Evolutionary conservation across 2,797 vertebrate genomes (phyloP), one percentile per base, ranked within the genome.

Genomic region (Lateolabrax maculatus): DNA sequence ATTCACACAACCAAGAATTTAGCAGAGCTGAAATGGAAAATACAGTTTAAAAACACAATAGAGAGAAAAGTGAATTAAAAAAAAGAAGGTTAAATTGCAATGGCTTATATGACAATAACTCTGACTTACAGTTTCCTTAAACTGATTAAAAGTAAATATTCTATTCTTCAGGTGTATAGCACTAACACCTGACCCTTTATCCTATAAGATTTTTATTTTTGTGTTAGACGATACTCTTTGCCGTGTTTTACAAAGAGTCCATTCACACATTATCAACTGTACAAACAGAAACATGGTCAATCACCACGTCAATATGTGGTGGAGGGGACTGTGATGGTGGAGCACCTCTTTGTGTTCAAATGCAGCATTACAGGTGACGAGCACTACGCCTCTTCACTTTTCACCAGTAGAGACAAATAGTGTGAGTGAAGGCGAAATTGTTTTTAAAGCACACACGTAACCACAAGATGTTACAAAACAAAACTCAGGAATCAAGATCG

Each of bases 261-360:
- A 11, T 44, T 71, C 39, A 68, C 29, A 66, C 58, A 46, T 25
- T 18, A 41, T 41, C 34, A 49, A 15, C 56, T 15, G 61, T 46
- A 55, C 27, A 44, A 3, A 60, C 23, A 73, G 44, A 77, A 29
- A 73, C 7, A 34, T 51, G 41, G 12, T 25, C 19, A 46, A 11
- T 57, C 18, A 43, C 11, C 44, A 13, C 1, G 27, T 19, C 19
- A 8, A 3, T 36, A 19, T 9, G 49, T 36, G 74, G 13, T 48
- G 36, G 41, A 60, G 36, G 44, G 21, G 57, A 58, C 18, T 53
- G 75, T 85, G 84, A 83, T 78, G 70, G 57, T 81, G 67, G 60
- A 90, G 87, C 86, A 83, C 90, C 89, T 70, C 85, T 48, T 21
- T 87, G 84, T 90, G 90, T 81, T 88, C 67, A 75, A 55, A 72